A percentile compares a stretch with the other conserved stretches of the same genome.
phyloP scores from a whole-genome alignment of 2,797 vertebrate genomes.

The Antennarius maculatus region DNA sequence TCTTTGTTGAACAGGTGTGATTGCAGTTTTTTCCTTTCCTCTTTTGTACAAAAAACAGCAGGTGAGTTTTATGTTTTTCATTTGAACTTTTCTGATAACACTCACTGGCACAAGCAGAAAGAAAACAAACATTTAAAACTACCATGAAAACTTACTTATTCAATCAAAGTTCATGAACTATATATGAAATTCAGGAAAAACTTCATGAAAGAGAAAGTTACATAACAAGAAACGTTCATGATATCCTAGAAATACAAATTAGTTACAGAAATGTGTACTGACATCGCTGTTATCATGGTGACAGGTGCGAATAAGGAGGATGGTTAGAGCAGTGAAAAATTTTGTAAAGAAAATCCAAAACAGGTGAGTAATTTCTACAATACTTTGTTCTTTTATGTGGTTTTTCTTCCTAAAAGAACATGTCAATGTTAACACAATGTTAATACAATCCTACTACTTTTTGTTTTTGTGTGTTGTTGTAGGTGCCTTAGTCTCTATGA shows the following conservation, averaged over 20 bases:
- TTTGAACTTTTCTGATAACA: no score
- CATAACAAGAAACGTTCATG: not conserved
- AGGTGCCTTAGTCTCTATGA: conserved; percentile 68
- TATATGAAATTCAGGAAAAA: not conserved
- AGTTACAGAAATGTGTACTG: conserved; percentile 3
- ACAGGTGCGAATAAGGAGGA: conserved; percentile 87
- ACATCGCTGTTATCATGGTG: conserved; percentile 21
- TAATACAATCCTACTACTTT: no score
- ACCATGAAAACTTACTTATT: not conserved
- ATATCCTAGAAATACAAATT: conserved; percentile 29
- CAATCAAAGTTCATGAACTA: not conserved
- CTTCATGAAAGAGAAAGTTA: not conserved
- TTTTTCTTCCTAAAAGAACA: no score
- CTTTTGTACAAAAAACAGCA: conserved; percentile 90
- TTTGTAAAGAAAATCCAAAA: conserved; percentile 84
- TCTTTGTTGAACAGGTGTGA: conserved; percentile 81
- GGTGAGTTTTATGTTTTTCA: conserved; percentile 74
- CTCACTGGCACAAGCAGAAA: not conserved
- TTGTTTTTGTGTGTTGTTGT: conserved; percentile 22
- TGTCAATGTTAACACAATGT: not conserved
- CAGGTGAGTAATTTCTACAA: conserved; percentile 79
- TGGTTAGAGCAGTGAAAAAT: conserved; percentile 78
- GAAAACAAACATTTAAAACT: not conserved
- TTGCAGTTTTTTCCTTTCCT: conserved; percentile 88
- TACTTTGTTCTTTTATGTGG: not conserved